A percentile compares a stretch with the other conserved stretches of the same genome.
These are phyloP conservation scores for Drosophila cardini DNA, from an alignment of 1,140 invertebrate genomes.

Conservation along the genomic window DNA sequence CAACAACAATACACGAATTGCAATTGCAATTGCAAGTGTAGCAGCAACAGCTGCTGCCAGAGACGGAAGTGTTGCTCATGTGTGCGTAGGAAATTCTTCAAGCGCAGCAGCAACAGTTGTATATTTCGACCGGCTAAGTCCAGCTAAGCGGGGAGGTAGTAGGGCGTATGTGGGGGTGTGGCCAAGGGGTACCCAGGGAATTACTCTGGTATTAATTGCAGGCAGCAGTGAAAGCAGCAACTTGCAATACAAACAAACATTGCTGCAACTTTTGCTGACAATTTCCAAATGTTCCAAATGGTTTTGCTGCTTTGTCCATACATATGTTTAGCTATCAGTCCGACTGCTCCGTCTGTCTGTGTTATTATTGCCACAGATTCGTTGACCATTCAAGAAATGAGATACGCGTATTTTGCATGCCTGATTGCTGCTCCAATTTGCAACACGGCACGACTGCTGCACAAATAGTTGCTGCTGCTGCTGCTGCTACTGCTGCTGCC, in stretches of 20 bases:
- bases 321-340: no score
- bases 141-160: no score
- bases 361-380: slow-evolving; percentile 11
- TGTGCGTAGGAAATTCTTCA: slow-evolving; percentile 61
- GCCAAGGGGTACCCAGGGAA: neutral
- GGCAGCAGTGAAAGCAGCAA: slow-evolving; percentile 35
- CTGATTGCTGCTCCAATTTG: slow-evolving; percentile 52
- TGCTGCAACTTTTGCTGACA: slow-evolving; percentile 38
- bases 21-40: slow-evolving; percentile 23
- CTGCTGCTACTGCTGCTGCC: slow-evolving; percentile 25
- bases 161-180: neutral
- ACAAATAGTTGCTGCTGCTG: no score
- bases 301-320: neutral
- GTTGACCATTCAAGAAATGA: slow-evolving; percentile 40
- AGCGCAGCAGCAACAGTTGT: slow-evolving; percentile 56
- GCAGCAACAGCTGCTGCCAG: slow-evolving; percentile 38
- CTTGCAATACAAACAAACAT: slow-evolving; percentile 29
- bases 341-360: neutral
- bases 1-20: slow-evolving; percentile 15
- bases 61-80: slow-evolving; percentile 61
- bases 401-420: slow-evolving; percentile 52
- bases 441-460: slow-evolving; percentile 29
- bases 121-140: slow-evolving; percentile 39
- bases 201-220: slow-evolving; percentile 36
- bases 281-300: slow-evolving; percentile 17